These are phyloP conservation scores for Chelonoidis abingdonii DNA, from an alignment of 2,113 vertebrate species.

Conservation along the genomic window DNA sequence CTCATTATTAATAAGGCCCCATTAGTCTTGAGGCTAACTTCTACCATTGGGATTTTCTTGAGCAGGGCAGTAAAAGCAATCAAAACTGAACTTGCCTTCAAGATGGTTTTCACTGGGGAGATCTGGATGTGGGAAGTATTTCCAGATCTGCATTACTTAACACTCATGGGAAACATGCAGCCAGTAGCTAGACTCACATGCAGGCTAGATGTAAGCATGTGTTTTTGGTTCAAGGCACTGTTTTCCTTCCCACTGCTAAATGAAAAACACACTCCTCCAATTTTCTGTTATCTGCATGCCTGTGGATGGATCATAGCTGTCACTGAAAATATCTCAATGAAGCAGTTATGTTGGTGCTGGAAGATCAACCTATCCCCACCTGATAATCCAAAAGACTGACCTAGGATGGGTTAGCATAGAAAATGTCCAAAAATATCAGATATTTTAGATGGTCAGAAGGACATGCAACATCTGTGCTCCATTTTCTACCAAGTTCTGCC, in stretches of 20 bases:
- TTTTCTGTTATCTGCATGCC: constrained; percentile 23
- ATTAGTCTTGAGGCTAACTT: constrained; percentile 43
- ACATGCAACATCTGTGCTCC: constrained; percentile 44
- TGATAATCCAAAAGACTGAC: constrained; percentile 32
- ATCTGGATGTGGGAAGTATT: constrained; percentile 68
- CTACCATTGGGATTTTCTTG: constrained; percentile 27
- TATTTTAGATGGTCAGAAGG: constrained; percentile 56
- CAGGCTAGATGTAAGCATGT: neutral
- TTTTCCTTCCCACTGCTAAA: constrained; percentile 8
- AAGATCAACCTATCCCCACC: constrained; percentile 66
- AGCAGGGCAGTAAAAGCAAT: constrained; percentile 50
- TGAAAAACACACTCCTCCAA: neutral
- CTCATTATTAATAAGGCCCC: constrained; percentile 41
- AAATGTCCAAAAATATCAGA: constrained; percentile 69
- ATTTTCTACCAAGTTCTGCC: constrained; percentile 10
- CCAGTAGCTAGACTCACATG: constrained; percentile 24
- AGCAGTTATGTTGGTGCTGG: constrained; percentile 68
- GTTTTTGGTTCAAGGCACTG: neutral
- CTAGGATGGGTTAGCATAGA: constrained; percentile 55
- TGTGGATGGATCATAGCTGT: constrained; percentile 41
- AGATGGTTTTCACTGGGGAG: constrained; percentile 56
- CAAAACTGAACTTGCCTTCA: constrained; percentile 45
- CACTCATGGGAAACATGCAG: neutral
- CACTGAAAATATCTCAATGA: constrained; percentile 37
- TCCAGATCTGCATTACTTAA: constrained; percentile 53